Percentiles rank a stretch among this genome's conserved stretches.
These are phyloP conservation scores for Lacanobia oleracea DNA, from an alignment of 2,888 invertebrate species.

Conservation along the genomic window DNA sequence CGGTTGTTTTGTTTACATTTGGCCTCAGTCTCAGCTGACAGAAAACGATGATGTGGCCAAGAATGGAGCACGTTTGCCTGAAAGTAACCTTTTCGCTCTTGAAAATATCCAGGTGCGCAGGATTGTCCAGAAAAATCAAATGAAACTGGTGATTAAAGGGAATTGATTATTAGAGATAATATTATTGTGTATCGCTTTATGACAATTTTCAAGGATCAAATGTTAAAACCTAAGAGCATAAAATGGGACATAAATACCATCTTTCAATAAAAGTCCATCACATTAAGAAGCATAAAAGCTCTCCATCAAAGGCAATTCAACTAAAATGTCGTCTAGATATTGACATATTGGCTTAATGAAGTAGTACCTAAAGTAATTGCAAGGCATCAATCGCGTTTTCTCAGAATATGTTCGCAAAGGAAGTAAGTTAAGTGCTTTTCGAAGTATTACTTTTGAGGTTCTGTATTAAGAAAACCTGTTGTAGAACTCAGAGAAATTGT, in stretches of 20 bases:
- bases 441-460: neutral
- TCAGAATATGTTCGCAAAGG: constrained; percentile 11
- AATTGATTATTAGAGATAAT: too few relatives aligned
- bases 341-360: constrained; percentile 29
- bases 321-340: constrained; percentile 15
- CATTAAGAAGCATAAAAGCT: constrained; percentile 5
- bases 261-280: neutral
- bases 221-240: neutral
- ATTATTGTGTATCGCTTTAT: too few relatives aligned
- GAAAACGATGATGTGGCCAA: too few relatives aligned
- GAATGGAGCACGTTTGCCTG: too few relatives aligned
- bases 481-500: constrained; percentile 11
- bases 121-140: too few relatives aligned
- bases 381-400: constrained; percentile 28
- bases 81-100: too few relatives aligned
- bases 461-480: neutral
- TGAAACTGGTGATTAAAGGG: too few relatives aligned
- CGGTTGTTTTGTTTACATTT: too few relatives aligned
- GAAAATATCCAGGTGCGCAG: too few relatives aligned
- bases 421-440: constrained; percentile 25
- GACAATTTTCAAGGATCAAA: neutral
- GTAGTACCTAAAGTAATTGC: constrained; percentile 30
- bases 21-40: too few relatives aligned
- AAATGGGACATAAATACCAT: too few relatives aligned
- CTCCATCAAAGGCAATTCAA: constrained; percentile 19